Evolutionary conservation across 2,113 vertebrate genomes (phyloP), one percentile per base, ranked within the genome.

Genomic region (Malaclemys terrapin): DNA sequence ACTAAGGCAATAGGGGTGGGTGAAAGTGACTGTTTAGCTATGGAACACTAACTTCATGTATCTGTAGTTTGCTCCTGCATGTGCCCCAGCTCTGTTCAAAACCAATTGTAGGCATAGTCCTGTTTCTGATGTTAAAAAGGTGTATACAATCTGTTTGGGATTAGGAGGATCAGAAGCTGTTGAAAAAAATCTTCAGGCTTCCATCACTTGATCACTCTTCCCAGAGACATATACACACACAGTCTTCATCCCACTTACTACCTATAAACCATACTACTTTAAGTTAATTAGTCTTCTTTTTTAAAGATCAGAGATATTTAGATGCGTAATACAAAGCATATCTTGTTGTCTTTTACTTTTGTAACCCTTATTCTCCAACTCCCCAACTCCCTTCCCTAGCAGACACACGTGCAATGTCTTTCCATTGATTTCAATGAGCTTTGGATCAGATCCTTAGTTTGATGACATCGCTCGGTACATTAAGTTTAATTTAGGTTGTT

Each of bases 151-250:
- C 24, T 93, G 42, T 35, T 49, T 45, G 69, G 76, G 94, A 97
- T 97, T 96, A 35, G 82, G 47, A 4, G 5, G 94, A 96, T 97
- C 95, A 87, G 75, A 69, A 93, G 0, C 87, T 94, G 75, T 89
- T 96, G 42, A 93, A 90, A 93, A 94, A 94, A 59, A 31, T 14
- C 90, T 79, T 82, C 31, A 35, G 86, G 93, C 96, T 94, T 89
- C 91, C 89, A 84, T 93, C 87, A n/a, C 49, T 94, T 92, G 88
- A 95, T 95, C 91, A 90, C 91, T 94, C 59, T 22, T 93, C 24
- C 20, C 52, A 69, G 94, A 87, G 50, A 52, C 31, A 91, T 75
- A 12, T 12, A 57, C 20, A 54, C 11, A 54, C 11, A 24, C 14
- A 42, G 94, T 24, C 84, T 94, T 49, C 76, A 78, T n/a, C 52